Percentiles rank a stretch among this genome's conserved stretches.
Evolutionary conservation across 2,797 vertebrate species (phyloP).

Genomic region (Muscicapa striata): DNA sequence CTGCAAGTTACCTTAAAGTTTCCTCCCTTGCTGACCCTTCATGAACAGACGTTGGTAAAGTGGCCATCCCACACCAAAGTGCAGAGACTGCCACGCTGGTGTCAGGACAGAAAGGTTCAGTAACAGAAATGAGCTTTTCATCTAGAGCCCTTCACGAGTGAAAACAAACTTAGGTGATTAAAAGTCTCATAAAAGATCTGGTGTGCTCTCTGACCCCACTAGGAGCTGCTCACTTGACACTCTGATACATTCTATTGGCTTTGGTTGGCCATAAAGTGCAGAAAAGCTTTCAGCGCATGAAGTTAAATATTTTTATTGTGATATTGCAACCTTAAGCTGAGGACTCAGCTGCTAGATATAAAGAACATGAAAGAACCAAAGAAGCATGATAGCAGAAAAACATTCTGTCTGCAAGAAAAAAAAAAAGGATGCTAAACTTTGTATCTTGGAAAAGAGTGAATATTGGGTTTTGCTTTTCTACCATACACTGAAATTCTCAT

Average conservation of each 20-base stretch:
- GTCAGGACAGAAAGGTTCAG: neutral
- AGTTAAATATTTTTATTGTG: neutral
- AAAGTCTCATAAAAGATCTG: neutral
- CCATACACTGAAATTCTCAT: neutral
- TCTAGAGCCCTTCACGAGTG: neutral
- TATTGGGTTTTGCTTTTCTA: neutral
- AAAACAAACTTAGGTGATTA: neutral
- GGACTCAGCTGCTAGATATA: neutral
- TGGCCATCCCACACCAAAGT: neutral
- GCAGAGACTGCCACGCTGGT: rapidly evolving
- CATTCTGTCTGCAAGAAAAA: neutral
- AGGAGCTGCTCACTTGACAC: neutral
- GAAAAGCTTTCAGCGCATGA: neutral
- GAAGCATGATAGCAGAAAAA: neutral
- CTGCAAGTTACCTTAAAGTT: neutral
- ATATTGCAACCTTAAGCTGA: neutral
- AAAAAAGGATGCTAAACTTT: neutral
- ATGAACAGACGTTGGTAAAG: neutral
- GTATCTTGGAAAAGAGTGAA: neutral
- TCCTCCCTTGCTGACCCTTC: neutral
- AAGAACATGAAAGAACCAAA: conserved; percentile 8
- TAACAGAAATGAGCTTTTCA: neutral
- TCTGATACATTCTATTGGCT: neutral
- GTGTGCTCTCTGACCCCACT: neutral
- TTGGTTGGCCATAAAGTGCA: neutral